Conservation (phyloP, 2,888 invertebrate genomes). For the Scaptomyza tumidula region DNA sequence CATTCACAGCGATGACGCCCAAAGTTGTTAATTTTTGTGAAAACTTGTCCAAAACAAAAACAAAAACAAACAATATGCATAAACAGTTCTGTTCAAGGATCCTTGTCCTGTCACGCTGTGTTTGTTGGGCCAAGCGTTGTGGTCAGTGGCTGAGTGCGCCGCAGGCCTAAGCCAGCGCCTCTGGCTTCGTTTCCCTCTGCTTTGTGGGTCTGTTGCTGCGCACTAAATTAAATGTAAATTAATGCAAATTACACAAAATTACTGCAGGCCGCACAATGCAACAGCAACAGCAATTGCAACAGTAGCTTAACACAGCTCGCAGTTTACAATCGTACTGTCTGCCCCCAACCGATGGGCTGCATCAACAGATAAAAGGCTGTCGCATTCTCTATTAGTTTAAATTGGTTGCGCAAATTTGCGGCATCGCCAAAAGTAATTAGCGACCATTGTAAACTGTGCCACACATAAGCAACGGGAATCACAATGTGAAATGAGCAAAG, state of each 20-base stretch:
- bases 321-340: constrained; percentile 17
- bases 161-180: constrained; percentile 61
- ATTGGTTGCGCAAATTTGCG: constrained; percentile 75
- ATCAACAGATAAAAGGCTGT: constrained; percentile 64
- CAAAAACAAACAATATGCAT: constrained; percentile 19
- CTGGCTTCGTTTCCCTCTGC: constrained; percentile 12
- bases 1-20: constrained; percentile 62
- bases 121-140: constrained; percentile 35
- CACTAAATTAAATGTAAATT: constrained; percentile 79
- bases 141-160: constrained; percentile 49
- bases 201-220: constrained; percentile 22
- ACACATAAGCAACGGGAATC: constrained; percentile 19
- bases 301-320: constrained; percentile 23
- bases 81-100: constrained; percentile 53
- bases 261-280: constrained; percentile 55
- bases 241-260: constrained; percentile 79
- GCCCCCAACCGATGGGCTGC: constrained; percentile 39
- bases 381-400: constrained; percentile 75
- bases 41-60: constrained; percentile 4
- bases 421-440: constrained; percentile 74
- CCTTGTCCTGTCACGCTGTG: constrained; percentile 43
- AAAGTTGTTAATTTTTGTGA: constrained; percentile 55
- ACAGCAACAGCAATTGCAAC: constrained; percentile 35
- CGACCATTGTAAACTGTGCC: constrained; percentile 61
- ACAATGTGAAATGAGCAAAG: constrained; percentile 13